phyloP scores from a whole-genome alignment of 2,888 invertebrate genomes.

The Yponomeuta sedellus region DNA sequence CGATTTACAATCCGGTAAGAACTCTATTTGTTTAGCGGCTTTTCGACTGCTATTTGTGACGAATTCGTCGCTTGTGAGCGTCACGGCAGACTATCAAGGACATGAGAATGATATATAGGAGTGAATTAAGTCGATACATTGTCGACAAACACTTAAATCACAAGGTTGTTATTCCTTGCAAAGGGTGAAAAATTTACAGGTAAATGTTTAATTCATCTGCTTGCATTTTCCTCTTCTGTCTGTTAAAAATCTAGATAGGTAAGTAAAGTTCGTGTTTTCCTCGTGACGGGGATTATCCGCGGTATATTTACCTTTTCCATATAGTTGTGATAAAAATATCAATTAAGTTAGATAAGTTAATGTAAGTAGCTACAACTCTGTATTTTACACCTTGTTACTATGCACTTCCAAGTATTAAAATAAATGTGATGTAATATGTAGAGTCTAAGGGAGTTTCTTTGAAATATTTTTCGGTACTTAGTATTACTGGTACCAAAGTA shows the following conservation, averaged over 20 bases:
- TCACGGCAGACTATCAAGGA: slow-evolving; percentile 48
- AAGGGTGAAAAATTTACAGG: neutral
- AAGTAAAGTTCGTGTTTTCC: neutral
- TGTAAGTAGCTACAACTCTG: neutral
- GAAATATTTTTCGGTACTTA: too few species aligned
- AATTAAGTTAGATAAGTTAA: neutral
- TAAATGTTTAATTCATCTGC: neutral
- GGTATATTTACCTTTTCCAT: neutral
- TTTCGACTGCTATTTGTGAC: slow-evolving; percentile 22
- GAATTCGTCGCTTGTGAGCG: slow-evolving; percentile 24
- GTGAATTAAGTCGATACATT: neutral
- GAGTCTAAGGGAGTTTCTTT: too few species aligned
- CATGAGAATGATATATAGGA: slow-evolving; percentile 30
- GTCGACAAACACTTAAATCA: neutral
- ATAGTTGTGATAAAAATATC: neutral
- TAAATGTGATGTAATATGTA: too few species aligned
- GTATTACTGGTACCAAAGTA: too few species aligned
- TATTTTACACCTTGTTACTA: neutral
- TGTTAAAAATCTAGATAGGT: neutral
- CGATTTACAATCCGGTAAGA: slow-evolving; percentile 65
- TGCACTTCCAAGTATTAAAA: too few species aligned
- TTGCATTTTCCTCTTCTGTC: neutral
- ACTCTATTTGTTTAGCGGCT: slow-evolving; percentile 21
- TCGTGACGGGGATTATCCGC: neutral
- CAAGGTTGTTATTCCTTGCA: neutral